Base-by-base conservation (phyloP, 92 coral and sea anemone species). In the Diadumene lineata region DNA sequence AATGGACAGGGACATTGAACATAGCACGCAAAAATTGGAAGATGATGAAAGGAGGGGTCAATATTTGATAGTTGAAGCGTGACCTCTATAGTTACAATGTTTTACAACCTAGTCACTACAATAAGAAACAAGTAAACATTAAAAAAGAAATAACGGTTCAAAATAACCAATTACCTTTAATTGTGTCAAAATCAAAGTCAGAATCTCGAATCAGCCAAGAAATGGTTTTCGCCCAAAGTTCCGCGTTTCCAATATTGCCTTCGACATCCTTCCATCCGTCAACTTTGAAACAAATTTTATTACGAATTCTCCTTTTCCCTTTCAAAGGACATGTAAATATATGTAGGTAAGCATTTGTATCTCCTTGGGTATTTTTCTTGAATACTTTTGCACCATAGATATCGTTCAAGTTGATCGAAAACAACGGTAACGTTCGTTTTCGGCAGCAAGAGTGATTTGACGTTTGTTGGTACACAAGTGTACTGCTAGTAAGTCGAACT, bases 171-270 rank as follows among this genome's bases (percentile, higher is more conserved):
- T 15, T 62, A 93, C 98, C 98, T 93, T 82, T 82, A 73, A 81
- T 46, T 34, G 80, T 38, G 7, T 64, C 27, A 2, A 69, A 44
- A 74, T 81, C 80, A 38, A 68, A 66, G 17, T 30, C 73, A 15
- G 97, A 84, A 32, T 87, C 78, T 66, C 69, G 81, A 55, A 81
- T 64, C 11, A 94, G 84, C 98, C 97, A 91, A 62, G 75, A 68
- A 70, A 94, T 91, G 21, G 83, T 85, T 25, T 93, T 85, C 53
- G 88, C 85, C 98, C 98, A 94, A 38, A 51, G 73, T 63, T 84
- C 88, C 7, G 98, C 98, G 30, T 69, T 56, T 28, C 51, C 34
- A 15, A 71, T 32, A 73, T 94, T 91, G 56, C 57, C 70, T 9
- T 70, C 81, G 28, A 62, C 68, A 50, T 77, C 56, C 50, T 84